Percentiles rank a stretch among this genome's conserved stretches.
Conservation (phyloP, 2,113 vertebrate species). For the Nycticebus coucang region DNA sequence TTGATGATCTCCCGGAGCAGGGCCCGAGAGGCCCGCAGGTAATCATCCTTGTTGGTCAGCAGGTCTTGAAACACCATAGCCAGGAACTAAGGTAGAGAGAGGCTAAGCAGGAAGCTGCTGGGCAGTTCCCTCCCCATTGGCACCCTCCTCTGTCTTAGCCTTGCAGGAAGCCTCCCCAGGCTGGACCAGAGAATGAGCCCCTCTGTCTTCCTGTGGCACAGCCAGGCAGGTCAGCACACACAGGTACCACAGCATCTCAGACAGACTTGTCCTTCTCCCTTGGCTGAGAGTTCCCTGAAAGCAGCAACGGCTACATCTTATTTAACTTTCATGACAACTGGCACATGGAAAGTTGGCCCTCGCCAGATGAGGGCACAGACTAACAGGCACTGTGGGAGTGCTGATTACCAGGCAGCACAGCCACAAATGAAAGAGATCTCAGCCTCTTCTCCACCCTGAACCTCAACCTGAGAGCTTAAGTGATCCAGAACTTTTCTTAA, state of each 20-base stretch:
- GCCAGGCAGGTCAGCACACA: rapidly evolving
- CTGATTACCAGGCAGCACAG: rapidly evolving
- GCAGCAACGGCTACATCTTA: rapidly evolving
- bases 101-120: rapidly evolving
- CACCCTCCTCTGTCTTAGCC: not conserved
- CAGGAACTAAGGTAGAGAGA: slow-evolving; percentile 88
- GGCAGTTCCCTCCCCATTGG: rapidly evolving
- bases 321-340: not conserved
- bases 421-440: rapidly evolving
- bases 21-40: slow-evolving; percentile 94
- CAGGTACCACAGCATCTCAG: not conserved
- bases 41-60: slow-evolving; percentile 97
- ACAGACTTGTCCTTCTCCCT: rapidly evolving
- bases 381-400: not conserved
- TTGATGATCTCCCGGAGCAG: slow-evolving; percentile 98
- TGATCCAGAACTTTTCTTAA: not conserved
- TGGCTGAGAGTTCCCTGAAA: not conserved
- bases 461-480: too few species aligned
- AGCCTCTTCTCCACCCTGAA: not conserved
- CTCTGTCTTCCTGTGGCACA: rapidly evolving
- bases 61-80: slow-evolving; percentile 99
- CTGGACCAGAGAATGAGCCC: rapidly evolving
- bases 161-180: not conserved
- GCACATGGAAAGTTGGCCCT: not conserved
- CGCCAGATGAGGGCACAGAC: rapidly evolving